Evolutionary conservation across 92 coral and sea anemone genomes (phyloP).

Genomic region (Galaxea fascicularis): DNA sequence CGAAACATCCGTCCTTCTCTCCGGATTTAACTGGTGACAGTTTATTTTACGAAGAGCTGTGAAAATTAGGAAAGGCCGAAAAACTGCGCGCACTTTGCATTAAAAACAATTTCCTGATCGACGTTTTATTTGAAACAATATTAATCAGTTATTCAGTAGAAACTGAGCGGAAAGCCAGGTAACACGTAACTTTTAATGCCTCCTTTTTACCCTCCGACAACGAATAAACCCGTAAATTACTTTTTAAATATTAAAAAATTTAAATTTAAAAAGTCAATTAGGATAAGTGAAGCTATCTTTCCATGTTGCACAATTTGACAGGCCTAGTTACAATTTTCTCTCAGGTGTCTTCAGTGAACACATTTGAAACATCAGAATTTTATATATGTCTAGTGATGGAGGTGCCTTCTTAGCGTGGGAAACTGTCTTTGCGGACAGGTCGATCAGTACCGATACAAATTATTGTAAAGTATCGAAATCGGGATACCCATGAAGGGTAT

Average conservation of each 20-base stretch:
- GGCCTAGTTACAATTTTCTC: not conserved
- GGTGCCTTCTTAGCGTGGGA: not conserved
- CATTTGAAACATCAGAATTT: too few species aligned
- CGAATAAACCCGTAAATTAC: conserved; percentile 18
- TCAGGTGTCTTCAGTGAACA: not conserved
- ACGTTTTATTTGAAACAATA: conserved; percentile 16
- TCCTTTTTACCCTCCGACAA: conserved; percentile 7
- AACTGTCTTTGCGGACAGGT: not conserved
- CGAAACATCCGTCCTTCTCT: conserved; percentile 12
- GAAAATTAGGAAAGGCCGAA: not conserved
- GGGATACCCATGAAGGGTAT: too few species aligned
- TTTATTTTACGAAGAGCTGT: conserved; percentile 2
- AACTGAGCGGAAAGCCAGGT: not conserved
- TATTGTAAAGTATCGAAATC: not conserved
- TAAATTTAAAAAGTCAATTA: conserved; percentile 33
- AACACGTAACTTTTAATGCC: conserved; percentile 10
- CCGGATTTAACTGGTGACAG: conserved; percentile 11
- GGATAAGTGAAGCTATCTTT: conserved; percentile 16
- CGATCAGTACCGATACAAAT: not conserved
- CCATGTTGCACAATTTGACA: conserved; percentile 16
- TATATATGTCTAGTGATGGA: not conserved
- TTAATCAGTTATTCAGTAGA: not conserved
- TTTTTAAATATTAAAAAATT: conserved; percentile 21
- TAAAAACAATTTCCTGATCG: conserved; percentile 24
- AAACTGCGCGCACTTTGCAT: conserved; percentile 2